Evolutionary conservation across 1,140 invertebrate genomes (phyloP).

Genomic region (Ips typographus): DNA sequence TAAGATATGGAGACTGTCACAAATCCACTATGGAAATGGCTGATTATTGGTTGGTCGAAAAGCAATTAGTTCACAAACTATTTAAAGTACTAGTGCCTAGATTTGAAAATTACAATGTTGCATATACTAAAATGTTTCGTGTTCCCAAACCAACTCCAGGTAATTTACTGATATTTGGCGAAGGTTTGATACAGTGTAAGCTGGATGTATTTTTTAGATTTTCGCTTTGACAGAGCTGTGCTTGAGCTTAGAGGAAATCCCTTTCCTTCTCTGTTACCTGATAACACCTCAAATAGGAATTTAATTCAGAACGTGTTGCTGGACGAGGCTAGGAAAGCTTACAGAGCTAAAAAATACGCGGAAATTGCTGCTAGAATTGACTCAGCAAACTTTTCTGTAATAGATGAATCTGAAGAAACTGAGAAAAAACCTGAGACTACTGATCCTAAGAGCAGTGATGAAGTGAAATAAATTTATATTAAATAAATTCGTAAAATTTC

Average conservation of each 20-base stretch:
- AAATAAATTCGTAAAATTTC: no score
- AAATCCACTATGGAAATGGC: conserved; percentile 86
- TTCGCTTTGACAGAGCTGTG: conserved; percentile 58
- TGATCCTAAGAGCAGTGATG: not conserved
- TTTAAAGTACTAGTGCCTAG: conserved; percentile 90
- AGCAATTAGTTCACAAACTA: conserved; percentile 86
- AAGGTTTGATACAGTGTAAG: not conserved
- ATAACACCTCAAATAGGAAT: conserved; percentile 59
- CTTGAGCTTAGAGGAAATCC: conserved; percentile 80
- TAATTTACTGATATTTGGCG: conserved; percentile 1
- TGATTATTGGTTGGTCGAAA: conserved; percentile 86
- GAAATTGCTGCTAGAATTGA: conserved; percentile 50
- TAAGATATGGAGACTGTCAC: conserved; percentile 81
- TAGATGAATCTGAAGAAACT: not conserved
- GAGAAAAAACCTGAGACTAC: not conserved
- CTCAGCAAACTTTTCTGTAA: conserved; percentile 21
- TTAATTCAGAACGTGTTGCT: conserved; percentile 71
- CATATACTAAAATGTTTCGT: conserved; percentile 73
- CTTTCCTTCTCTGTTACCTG: conserved; percentile 61
- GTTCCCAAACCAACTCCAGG: conserved; percentile 66
- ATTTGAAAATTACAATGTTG: conserved; percentile 68
- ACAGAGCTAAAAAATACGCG: conserved; percentile 51
- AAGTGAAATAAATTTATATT: not conserved
- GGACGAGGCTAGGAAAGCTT: conserved; percentile 73
- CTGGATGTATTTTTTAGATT: conserved; percentile 1